Base-by-base conservation (phyloP, 2,797 vertebrate species). In the Arnoldichthys spilopterus region DNA sequence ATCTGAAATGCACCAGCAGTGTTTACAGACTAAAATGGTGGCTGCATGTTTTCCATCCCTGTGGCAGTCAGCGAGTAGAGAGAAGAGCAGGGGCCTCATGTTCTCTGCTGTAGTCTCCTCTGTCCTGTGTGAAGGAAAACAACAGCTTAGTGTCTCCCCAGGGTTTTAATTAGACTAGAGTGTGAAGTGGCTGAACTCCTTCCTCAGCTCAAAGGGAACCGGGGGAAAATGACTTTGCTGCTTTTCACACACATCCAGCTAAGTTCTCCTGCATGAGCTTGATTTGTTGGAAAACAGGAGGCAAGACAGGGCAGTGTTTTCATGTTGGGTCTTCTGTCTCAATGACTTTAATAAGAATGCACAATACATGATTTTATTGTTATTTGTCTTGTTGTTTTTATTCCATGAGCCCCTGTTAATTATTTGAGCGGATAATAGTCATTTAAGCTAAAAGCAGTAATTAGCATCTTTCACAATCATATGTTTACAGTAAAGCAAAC, bases 121-220 rank as follows among this genome's bases (percentile, higher is more conserved):
- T 61, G 56, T 82, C 83, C 86, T 88, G 84, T 86, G 80, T 84
- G 69, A 82, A 87, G 82, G 83, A 90, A 91, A 93, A 94, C 92
- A 93, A 93, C 90, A 90, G 85, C 86, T 88, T 84, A 22, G 54
- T 37, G 37, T 56, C 87, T 83, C 79, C 73, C 91, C 34, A 87
- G 90, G 89, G 91, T 88, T 88, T 91, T 92, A 92, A 93, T 94
- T 93, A 93, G 72, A 28, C 91, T 92, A 92, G 47, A 59, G 51
- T 53, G n/a, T 71, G 59, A 76, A 74, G 59, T 47, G 78, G 12
- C 32, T 26, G 45, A 67, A 77, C 61, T 28, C 47, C 76, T 75
- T 22, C 72, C 18, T 80, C 32, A 72, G 45, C 66, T 40, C 26
- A 47, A 11, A 76, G 53, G 54, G 69, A 80, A 28, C 54, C 58